These are phyloP conservation scores for Drosophila eugracilis DNA, from an alignment of 1,140 invertebrate species.

Conservation along the genomic window DNA sequence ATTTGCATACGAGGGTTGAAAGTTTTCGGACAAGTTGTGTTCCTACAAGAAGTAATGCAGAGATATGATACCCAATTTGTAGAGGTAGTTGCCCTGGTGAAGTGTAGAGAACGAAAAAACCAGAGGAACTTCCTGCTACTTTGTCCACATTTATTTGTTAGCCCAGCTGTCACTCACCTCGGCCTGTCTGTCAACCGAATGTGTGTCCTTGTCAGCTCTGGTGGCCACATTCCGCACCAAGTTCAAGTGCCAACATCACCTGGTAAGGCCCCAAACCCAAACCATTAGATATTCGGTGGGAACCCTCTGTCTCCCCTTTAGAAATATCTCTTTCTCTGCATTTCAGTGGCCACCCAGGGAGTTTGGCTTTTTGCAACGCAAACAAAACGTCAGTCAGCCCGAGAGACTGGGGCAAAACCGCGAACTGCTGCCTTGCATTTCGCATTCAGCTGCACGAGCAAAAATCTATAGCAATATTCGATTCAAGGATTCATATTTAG, in stretches of 20 bases:
- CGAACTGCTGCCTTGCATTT: constrained; percentile 41
- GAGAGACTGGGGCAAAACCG: constrained; percentile 43
- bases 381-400: constrained; percentile 77
- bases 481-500: neutral
- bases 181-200: constrained; percentile 26
- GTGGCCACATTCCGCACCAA: constrained; percentile 42
- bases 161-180: constrained; percentile 21
- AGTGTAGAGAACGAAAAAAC: neutral
- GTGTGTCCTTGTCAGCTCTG: constrained; percentile 38
- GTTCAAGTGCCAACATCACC: constrained; percentile 51
- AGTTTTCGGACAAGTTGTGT: constrained; percentile 34
- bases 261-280: constrained; percentile 16
- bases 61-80: constrained; percentile 34
- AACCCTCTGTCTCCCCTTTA: neutral
- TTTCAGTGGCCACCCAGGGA: constrained; percentile 61
- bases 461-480: neutral
- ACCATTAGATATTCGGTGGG: neutral
- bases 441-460: constrained; percentile 7
- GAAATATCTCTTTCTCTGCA: constrained; percentile 7
- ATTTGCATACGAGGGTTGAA: constrained; percentile 67
- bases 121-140: constrained; percentile 24
- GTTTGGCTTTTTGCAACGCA: constrained; percentile 83
- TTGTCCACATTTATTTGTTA: constrained; percentile 33
- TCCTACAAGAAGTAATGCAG: constrained; percentile 22
- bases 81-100: neutral